Evolutionary conservation across 2,888 invertebrate genomes (phyloP).

Genomic region (Galerucella pusilla): DNA sequence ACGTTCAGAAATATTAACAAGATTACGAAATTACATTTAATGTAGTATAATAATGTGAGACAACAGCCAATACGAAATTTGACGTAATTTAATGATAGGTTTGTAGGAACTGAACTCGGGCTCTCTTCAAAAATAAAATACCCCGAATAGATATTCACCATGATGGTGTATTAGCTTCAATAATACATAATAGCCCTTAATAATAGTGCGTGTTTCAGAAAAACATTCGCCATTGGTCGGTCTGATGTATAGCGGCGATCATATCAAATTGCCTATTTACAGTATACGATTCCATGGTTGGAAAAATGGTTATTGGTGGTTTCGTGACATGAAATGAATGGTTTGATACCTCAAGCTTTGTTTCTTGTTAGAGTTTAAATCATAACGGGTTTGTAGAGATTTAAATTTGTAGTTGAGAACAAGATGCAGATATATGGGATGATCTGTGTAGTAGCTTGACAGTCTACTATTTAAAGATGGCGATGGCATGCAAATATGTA

Average conservation of each 20-base stretch:
- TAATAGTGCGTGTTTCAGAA: slow-evolving; percentile 63
- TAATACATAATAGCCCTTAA: slow-evolving; percentile 66
- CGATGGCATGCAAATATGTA: too few species aligned
- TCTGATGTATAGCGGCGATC: slow-evolving; percentile 55
- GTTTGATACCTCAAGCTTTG: slow-evolving; percentile 51
- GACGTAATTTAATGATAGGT: slow-evolving; percentile 62
- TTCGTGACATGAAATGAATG: slow-evolving; percentile 61
- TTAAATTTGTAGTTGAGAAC: not conserved
- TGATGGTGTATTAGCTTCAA: slow-evolving; percentile 64
- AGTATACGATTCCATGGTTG: slow-evolving; percentile 59
- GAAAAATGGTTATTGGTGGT: slow-evolving; percentile 66
- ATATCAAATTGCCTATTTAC: slow-evolving; percentile 66
- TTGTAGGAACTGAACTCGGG: slow-evolving; percentile 48
- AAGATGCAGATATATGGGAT: too few species aligned
- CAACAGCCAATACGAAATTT: slow-evolving; percentile 54
- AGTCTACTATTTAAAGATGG: too few species aligned
- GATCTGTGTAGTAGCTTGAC: too few species aligned
- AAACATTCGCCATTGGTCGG: slow-evolving; percentile 61
- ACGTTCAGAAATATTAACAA: slow-evolving; percentile 30
- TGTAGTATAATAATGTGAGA: slow-evolving; percentile 34
- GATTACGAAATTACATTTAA: slow-evolving; percentile 37
- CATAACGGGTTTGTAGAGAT: slow-evolving; percentile 8
- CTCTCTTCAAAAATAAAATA: slow-evolving; percentile 56
- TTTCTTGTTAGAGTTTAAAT: slow-evolving; percentile 7
- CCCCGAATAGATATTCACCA: slow-evolving; percentile 61